Conservation (phyloP, 2,888 invertebrate genomes). For the Polydesmus complanatus region DNA sequence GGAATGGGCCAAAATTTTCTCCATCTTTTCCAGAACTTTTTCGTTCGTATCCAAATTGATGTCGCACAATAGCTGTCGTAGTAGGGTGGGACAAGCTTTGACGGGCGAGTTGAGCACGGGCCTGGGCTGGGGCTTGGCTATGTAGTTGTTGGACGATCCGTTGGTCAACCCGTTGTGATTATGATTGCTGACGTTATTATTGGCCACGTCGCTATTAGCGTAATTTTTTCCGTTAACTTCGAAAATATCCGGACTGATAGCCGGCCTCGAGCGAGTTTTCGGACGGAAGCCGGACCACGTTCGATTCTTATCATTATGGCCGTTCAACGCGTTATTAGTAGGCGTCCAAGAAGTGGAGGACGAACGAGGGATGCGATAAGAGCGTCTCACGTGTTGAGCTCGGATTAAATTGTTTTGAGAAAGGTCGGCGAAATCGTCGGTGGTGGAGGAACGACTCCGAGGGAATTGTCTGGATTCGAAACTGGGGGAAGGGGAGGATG, state of each 20-base stretch:
- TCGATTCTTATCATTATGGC: background rate
- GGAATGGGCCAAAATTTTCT: constrained; percentile 45
- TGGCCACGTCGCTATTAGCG: too few relatives aligned
- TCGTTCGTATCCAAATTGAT: constrained; percentile 59
- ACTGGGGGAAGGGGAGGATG: too few relatives aligned
- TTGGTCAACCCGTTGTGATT: background rate
- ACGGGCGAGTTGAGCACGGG: background rate
- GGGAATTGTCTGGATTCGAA: background rate
- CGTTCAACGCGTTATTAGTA: background rate
- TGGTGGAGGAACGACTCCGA: background rate
- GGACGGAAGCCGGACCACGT: background rate
- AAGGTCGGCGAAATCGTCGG: background rate
- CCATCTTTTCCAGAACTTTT: constrained; percentile 54
- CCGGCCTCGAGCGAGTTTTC: background rate
- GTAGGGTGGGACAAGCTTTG: constrained; percentile 37
- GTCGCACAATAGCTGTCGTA: constrained; percentile 55
- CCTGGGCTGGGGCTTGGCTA: too few relatives aligned
- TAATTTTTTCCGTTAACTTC: background rate
- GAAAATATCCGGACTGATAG: background rate
- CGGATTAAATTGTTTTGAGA: constrained; percentile 44
- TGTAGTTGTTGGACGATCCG: background rate
- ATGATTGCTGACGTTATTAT: background rate
- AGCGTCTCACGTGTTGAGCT: background rate
- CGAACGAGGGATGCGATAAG: background rate
- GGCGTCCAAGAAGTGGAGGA: background rate